phyloP scores from a whole-genome alignment of 2,888 invertebrate genomes.

The Apeira syringaria region DNA sequence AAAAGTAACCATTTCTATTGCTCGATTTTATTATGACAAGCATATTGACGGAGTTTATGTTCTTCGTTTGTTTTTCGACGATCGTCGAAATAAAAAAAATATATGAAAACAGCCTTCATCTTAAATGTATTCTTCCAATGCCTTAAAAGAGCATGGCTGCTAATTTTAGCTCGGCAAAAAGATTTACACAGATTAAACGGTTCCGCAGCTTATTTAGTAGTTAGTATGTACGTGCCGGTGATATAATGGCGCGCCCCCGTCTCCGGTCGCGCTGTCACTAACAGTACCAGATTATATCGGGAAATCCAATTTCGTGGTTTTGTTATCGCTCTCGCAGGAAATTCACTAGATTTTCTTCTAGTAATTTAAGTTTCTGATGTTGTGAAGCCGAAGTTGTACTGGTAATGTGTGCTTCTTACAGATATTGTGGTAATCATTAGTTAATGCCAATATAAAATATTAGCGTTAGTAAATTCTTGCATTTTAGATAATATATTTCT shows the following conservation, averaged over 20 bases:
- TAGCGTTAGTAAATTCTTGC: no score
- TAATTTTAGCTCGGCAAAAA: slow-evolving; percentile 28
- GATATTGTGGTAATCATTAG: background rate
- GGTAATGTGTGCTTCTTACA: slow-evolving; percentile 7
- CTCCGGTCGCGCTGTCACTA: slow-evolving; percentile 55
- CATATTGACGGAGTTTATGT: no score
- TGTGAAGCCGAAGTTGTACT: slow-evolving; percentile 15
- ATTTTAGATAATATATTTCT: no score
- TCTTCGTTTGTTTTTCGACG: no score
- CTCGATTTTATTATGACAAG: no score
- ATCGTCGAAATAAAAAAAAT: slow-evolving; percentile 9
- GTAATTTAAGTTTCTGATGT: slow-evolving; percentile 38
- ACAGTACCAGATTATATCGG: slow-evolving; percentile 77
- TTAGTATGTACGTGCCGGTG: background rate
- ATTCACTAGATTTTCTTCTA: slow-evolving; percentile 68
- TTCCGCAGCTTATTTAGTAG: background rate
- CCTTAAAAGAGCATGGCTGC: slow-evolving; percentile 21
- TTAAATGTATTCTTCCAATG: slow-evolving; percentile 18
- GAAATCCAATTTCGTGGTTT: slow-evolving; percentile 82
- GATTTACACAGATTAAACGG: slow-evolving; percentile 22
- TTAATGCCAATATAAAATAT: no score
- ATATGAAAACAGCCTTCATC: no score
- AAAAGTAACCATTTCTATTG: no score
- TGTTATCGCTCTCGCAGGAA: slow-evolving; percentile 72
- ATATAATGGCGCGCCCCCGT: slow-evolving; percentile 18